A percentile compares a stretch with the other conserved stretches of the same genome.
These are phyloP conservation scores for Loripinus fragilis DNA, from an alignment of 2,888 invertebrate genomes.

Conservation along the genomic window DNA sequence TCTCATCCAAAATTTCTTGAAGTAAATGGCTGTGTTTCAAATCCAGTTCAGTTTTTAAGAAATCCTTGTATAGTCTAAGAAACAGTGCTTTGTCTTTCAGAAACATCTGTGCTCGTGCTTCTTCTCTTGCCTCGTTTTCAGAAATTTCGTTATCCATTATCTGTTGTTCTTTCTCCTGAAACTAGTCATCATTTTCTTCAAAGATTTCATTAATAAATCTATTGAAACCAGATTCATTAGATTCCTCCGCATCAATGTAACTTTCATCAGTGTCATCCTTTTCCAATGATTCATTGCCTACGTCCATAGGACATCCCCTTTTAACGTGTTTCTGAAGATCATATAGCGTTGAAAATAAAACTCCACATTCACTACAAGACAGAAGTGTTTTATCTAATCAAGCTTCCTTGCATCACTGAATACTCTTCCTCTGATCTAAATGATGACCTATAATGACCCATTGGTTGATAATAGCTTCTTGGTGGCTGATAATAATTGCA, in stretches of 20 bases:
- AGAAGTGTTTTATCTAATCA: not conserved
- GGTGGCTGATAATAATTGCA: not conserved
- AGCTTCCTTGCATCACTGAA: too few relatives aligned
- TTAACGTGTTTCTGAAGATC: constrained; percentile 10
- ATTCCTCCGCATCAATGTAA: not conserved
- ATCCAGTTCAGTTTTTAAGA: not conserved
- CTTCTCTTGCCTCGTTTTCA: not conserved
- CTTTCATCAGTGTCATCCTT: not conserved
- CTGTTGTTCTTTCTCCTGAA: not conserved
- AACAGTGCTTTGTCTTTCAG: not conserved
- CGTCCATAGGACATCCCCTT: constrained; percentile 2
- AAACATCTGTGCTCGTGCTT: not conserved
- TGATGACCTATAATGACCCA: not conserved
- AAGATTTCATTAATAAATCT: not conserved
- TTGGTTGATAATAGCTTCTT: not conserved
- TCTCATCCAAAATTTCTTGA: not conserved
- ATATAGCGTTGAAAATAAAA: not conserved
- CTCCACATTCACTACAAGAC: not conserved
- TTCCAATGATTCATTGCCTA: not conserved
- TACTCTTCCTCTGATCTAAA: not conserved
- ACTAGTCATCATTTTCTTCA: not conserved
- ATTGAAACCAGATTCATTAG: not conserved
- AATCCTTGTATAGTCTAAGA: not conserved
- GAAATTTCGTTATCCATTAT: not conserved
- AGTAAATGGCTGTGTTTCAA: not conserved